Percentiles rank a stretch among this genome's conserved stretches.
Evolutionary conservation across 2,797 vertebrate species (phyloP).

Genomic region (Esox lucius): DNA sequence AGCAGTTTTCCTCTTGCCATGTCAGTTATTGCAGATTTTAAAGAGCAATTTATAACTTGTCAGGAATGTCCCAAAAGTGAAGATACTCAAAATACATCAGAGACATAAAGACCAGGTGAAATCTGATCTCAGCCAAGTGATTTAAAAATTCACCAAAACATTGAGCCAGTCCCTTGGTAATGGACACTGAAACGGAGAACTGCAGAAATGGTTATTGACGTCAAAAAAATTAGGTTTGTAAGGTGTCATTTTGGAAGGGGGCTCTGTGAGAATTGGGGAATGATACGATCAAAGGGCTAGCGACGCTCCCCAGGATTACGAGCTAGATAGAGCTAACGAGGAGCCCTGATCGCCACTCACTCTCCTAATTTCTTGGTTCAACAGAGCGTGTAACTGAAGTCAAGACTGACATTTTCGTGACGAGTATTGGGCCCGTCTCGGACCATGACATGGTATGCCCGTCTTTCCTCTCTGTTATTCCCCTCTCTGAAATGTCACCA

Average conservation of each 20-base stretch:
- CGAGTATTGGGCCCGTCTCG: constrained; percentile 97
- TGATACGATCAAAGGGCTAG: constrained; percentile 68
- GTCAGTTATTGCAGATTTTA: too few relatives aligned
- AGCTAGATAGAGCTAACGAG: constrained; percentile 79
- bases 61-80: constrained; percentile 5
- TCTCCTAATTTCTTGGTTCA: constrained; percentile 91
- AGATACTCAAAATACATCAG: constrained; percentile 29
- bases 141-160: constrained; percentile 44
- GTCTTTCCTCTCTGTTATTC: constrained; percentile 42
- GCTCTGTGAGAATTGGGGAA: constrained; percentile 53
- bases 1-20: too few relatives aligned
- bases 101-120: constrained; percentile 3
- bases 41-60: too few relatives aligned
- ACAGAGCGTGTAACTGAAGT: constrained; percentile 99
- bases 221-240: constrained; percentile 37
- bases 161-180: constrained; percentile 27
- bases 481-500: constrained; percentile 64
- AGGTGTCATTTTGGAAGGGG: constrained; percentile 13
- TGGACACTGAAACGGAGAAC: constrained; percentile 46
- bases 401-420: constrained; percentile 99
- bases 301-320: constrained; percentile 74
- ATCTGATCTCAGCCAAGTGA: constrained; percentile 22
- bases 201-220: constrained; percentile 44
- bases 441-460: constrained; percentile 98
- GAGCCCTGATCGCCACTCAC: constrained; percentile 82